Evolutionary conservation across 2,113 vertebrate genomes (phyloP), one percentile per base, ranked within the genome.

Genomic region (Corydoras maculifer): DNA sequence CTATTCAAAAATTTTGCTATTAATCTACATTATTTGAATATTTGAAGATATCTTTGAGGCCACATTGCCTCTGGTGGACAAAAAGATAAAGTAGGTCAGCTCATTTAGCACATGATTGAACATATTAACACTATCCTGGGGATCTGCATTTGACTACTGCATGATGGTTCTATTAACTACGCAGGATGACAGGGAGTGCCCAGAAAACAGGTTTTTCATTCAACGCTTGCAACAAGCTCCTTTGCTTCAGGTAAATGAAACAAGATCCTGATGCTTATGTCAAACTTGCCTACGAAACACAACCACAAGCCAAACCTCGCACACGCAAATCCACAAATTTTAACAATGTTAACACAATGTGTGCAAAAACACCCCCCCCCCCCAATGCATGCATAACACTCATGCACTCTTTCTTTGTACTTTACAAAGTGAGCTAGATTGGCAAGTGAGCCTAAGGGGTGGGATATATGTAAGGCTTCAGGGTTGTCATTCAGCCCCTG

Each of bases 21-120:
- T 4, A 43, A 43, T 1, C 35, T 43, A 43, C 7, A 8, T 43
- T 14, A 10, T 53, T 53, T 8, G 11, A 53, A n/a, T 57, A n/a
- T n/a, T 57, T 13, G 18, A 14, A 15, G 14, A 43, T 48, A 57
- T 59, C 31, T 35, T 5, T 35, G 13, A 50, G 11, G 55, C 29
- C 49, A 59, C 9, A 49, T 3, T 2, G 12, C 62, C 25, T 14
- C 90, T 89, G 88, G 82, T 89, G 84, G 87, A 85, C 84, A 84
- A 87, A 90, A 88, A 91, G 91, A 92, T 86, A 88, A 85, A 90
- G 91, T 90, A 95, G 93, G 94, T 95, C 94, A 94, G 92, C 93
- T 94, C 92, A 95, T 93, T 96, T 95, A 89, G 88, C 93, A 92
- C 91, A 87, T 97, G 91, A 93, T 91, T 81, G 90, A 92, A 90